A percentile compares a stretch with the other conserved stretches of the same genome.
Evolutionary conservation across 2,888 invertebrate species (phyloP).

Genomic region (Amphipyra tragopoginis): DNA sequence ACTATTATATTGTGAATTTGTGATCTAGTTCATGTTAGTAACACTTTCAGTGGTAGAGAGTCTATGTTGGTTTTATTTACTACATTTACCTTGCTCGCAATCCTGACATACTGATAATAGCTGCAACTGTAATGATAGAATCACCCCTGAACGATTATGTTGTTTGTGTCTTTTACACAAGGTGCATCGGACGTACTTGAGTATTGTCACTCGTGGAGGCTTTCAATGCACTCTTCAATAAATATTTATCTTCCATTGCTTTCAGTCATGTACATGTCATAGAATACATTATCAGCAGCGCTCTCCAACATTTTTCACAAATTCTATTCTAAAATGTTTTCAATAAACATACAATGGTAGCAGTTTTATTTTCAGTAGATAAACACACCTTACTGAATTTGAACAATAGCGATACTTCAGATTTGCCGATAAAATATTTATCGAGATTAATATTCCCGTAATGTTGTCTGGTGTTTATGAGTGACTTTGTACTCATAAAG

Average conservation of each 20-base stretch:
- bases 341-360: constrained; percentile 10
- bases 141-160: too few species aligned
- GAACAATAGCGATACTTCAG: constrained; percentile 25
- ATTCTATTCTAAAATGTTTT: constrained; percentile 1
- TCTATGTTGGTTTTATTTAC: too few species aligned
- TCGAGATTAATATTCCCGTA: background rate
- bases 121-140: too few species aligned
- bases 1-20: too few species aligned
- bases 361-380: constrained; percentile 13
- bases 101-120: too few species aligned
- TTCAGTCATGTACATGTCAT: background rate
- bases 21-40: too few species aligned
- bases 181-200: too few species aligned
- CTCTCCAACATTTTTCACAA: constrained; percentile 13
- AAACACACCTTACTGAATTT: constrained; percentile 11
- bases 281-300: constrained; percentile 15
- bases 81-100: too few species aligned
- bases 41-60: too few species aligned
- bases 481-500: constrained; percentile 4
- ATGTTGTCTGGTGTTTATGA: background rate
- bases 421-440: constrained; percentile 16
- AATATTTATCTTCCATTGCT: background rate
- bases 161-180: too few species aligned
- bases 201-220: too few species aligned
- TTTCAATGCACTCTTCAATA: background rate